Conservation (phyloP, 92 coral and sea anemone genomes). For the Porites cylindrica region DNA sequence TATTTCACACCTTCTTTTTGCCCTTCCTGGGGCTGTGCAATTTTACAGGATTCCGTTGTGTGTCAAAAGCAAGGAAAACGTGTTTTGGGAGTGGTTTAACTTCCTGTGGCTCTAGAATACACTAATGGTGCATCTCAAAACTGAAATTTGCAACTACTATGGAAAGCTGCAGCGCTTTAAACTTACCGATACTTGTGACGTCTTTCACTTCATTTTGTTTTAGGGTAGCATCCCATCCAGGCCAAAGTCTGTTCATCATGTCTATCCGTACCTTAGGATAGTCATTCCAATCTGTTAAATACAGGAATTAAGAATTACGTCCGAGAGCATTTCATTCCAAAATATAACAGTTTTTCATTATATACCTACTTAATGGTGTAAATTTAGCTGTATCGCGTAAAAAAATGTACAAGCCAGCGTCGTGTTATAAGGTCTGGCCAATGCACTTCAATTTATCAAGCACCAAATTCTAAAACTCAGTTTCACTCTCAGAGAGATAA, state of each 20-base stretch:
- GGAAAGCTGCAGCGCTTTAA: conserved; percentile 35
- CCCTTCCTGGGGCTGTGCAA: conserved; percentile 15
- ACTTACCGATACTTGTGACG: conserved; percentile 42
- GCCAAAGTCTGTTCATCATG: conserved; percentile 27
- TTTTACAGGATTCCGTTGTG: conserved; percentile 26
- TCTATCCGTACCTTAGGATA: conserved; percentile 27
- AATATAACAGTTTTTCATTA: conserved; percentile 11
- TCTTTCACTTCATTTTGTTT: conserved; percentile 15
- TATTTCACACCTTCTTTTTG: conserved; percentile 21
- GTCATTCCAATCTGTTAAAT: conserved; percentile 26
- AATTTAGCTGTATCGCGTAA: conserved; percentile 11
- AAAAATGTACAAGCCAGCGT: conserved; percentile 9
- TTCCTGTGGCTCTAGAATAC: conserved; percentile 26
- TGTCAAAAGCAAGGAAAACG: conserved; percentile 2
- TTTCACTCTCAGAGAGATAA: conserved; percentile 1
- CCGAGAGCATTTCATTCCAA: conserved; percentile 27
- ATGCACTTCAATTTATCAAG: conserved; percentile 26
- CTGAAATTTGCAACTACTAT: conserved; percentile 36
- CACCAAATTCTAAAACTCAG: conserved; percentile 36
- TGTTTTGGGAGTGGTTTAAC: conserved; percentile 8
- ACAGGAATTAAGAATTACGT: conserved; percentile 34
- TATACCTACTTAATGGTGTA: conserved; percentile 24
- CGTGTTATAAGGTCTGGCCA: conserved; percentile 32
- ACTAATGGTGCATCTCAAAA: conserved; percentile 15
- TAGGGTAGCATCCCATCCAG: conserved; percentile 39